phyloP scores from a whole-genome alignment of 2,888 invertebrate genomes.

The Conus canariensis region DNA sequence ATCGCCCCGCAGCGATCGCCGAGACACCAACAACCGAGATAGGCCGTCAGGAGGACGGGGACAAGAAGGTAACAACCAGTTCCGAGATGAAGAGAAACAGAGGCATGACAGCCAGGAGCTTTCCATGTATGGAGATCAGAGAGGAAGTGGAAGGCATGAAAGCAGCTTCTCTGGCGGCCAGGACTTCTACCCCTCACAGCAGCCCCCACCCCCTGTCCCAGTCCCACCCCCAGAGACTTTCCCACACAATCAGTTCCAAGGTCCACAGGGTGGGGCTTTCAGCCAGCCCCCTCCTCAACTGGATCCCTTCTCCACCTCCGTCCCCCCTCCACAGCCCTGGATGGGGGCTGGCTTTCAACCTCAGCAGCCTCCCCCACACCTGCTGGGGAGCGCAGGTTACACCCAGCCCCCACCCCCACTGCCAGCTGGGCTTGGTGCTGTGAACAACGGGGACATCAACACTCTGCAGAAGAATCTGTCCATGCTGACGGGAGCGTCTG shows the following conservation, averaged over 20 bases:
- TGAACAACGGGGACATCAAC: slow-evolving; percentile 32
- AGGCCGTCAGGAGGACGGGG: not conserved
- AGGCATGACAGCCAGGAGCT: not conserved
- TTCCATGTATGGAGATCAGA: not conserved
- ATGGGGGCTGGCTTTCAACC: not conserved
- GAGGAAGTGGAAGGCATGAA: not conserved
- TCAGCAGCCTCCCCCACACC: not conserved
- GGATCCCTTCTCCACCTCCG: slow-evolving; percentile 10
- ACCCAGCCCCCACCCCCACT: slow-evolving; percentile 17
- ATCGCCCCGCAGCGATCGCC: slow-evolving; percentile 23
- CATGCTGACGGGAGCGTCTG: slow-evolving; percentile 24
- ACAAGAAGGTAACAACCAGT: not conserved
- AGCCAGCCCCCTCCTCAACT: slow-evolving; percentile 11
- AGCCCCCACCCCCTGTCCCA: not conserved
- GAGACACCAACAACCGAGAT: too few species aligned
- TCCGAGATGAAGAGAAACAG: not conserved
- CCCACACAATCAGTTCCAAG: not conserved
- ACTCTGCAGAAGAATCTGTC: slow-evolving; percentile 17
- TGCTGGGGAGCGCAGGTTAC: not conserved
- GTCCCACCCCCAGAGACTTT: slow-evolving; percentile 24
- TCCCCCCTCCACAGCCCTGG: slow-evolving; percentile 14
- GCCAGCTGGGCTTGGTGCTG: not conserved
- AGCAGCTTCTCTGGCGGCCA: not conserved
- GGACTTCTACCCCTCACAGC: not conserved
- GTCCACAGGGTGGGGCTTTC: not conserved